phyloP scores from a whole-genome alignment of 1,140 invertebrate species.

The Drosophila busckii region DNA sequence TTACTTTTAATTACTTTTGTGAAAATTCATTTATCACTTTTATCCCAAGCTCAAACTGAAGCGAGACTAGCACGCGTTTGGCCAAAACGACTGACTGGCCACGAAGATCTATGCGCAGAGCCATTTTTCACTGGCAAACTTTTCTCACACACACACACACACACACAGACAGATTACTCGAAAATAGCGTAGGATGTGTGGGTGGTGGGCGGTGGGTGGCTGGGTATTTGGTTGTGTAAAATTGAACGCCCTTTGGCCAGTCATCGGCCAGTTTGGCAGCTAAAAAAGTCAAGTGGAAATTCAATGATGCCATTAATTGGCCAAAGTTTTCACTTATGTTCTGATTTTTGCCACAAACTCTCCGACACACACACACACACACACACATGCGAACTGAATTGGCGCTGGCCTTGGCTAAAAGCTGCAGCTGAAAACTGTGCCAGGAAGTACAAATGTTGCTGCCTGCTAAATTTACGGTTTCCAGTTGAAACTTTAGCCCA shows the following conservation, averaged over 20 bases:
- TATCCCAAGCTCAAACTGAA: constrained; percentile 69
- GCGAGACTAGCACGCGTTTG: constrained; percentile 33
- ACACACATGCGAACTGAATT: neutral
- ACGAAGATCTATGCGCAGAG: constrained; percentile 61
- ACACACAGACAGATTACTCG: constrained; percentile 1
- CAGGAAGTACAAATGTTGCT: constrained; percentile 69
- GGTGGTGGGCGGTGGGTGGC: constrained; percentile 1
- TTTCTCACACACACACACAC: constrained; percentile 37
- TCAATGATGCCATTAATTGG: constrained; percentile 78
- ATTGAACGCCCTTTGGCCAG: constrained; percentile 73
- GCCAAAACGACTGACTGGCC: constrained; percentile 23
- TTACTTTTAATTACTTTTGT: constrained; percentile 78
- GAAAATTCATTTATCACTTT: constrained; percentile 78
- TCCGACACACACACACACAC: constrained; percentile 3
- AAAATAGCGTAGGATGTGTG: neutral
- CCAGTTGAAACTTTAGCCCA: constrained; percentile 59
- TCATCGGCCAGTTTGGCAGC: constrained; percentile 72
- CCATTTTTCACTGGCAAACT: constrained; percentile 73
- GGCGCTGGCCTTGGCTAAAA: constrained; percentile 31
- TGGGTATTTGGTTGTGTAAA: constrained; percentile 45
- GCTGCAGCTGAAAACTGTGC: constrained; percentile 63
- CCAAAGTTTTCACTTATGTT: constrained; percentile 77
- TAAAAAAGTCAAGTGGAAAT: constrained; percentile 75
- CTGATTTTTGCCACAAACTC: constrained; percentile 57
- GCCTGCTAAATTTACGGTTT: constrained; percentile 66